Base-by-base conservation (phyloP, 2,113 vertebrate genomes). In the Pollimyrus isidori region DNA sequence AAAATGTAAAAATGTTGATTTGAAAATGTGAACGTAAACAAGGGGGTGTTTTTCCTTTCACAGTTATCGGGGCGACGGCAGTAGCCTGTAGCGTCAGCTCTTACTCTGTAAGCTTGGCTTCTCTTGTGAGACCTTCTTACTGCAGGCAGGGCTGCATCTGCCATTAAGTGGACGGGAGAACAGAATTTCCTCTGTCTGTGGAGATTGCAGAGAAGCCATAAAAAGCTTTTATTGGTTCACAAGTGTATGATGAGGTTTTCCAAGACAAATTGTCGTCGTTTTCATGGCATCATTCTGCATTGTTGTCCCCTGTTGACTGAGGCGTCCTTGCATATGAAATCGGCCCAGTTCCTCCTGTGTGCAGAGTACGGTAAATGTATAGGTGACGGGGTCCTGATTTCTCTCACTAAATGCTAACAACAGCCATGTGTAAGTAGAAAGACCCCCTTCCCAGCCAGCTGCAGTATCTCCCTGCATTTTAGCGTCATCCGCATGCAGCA, bases 181-280 rank as follows among this genome's bases (percentile, higher is more conserved):
- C 42, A 73, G 56, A 50, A 58, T 26, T 52, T 10, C 52, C 83
- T 91, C 87, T 87, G 49, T 13, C 88, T 89, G 90, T 87, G 30
- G 88, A 89, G 1, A 42, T 58, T 85, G 50, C 21, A 56, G 62
- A 45, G 82, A 89, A 90, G 65, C 53, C 5, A 26, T 39, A 52
- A 62, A 42, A 35, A 82, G n/a, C 80, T 87, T 56, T 89, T 83
- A 84, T 45, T 23, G 0, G 87, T n/a, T 30, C 21, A 89, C 52
- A 58, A 45, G 50, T 89, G 15, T 42, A 84, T 89, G 69, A 76
- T 90, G 26, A 50, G 30, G 58, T 80, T 42, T 85, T 88, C 82
- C 90, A 82, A 89, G 83, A 49, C 80, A 73, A 35, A 85, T 90
- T 84, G 76, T n/a, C 53, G 87, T 86, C 83, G 35, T 58, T 50